phyloP scores from a whole-genome alignment of 1,140 invertebrate species.

The Macrobrachium rosenbergii region DNA sequence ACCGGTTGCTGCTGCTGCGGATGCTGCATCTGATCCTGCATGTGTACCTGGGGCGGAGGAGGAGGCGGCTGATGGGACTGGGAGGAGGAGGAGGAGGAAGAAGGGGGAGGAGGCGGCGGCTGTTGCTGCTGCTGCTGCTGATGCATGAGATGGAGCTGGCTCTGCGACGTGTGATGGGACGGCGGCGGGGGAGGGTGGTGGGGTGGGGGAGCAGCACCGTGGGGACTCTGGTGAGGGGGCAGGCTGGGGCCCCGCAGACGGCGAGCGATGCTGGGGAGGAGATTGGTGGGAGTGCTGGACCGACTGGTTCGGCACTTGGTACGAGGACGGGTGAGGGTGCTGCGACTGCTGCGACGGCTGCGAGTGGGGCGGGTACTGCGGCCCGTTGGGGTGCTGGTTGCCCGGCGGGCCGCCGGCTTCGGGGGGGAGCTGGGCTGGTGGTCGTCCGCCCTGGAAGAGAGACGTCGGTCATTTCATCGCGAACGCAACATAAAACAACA shows the following conservation, averaged over 20 bases:
- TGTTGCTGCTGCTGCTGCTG: conserved; percentile 68
- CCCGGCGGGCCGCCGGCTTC: background rate
- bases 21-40: conserved; percentile 46
- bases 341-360: conserved; percentile 25
- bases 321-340: conserved; percentile 21
- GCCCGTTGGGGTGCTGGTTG: conserved; percentile 3
- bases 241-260: conserved; percentile 53
- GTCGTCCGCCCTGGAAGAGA: conserved; percentile 33
- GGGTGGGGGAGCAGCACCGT: conserved; percentile 45
- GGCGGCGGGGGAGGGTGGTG: conserved; percentile 55
- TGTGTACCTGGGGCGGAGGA: conserved; percentile 28
- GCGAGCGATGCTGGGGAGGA: conserved; percentile 64
- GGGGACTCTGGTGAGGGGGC: conserved; percentile 54
- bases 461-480: background rate
- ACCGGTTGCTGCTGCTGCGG: conserved; percentile 67
- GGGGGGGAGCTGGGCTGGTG: conserved; percentile 43
- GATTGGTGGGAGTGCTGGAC: conserved; percentile 51
- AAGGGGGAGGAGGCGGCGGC: conserved; percentile 18
- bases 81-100: conserved; percentile 23
- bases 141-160: conserved; percentile 58
- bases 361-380: conserved; percentile 15
- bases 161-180: conserved; percentile 52
- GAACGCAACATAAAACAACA: background rate
- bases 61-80: conserved; percentile 37
- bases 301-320: background rate